These are phyloP conservation scores for Aleiodes testaceus DNA, from an alignment of 2,888 invertebrate species.

Conservation along the genomic window DNA sequence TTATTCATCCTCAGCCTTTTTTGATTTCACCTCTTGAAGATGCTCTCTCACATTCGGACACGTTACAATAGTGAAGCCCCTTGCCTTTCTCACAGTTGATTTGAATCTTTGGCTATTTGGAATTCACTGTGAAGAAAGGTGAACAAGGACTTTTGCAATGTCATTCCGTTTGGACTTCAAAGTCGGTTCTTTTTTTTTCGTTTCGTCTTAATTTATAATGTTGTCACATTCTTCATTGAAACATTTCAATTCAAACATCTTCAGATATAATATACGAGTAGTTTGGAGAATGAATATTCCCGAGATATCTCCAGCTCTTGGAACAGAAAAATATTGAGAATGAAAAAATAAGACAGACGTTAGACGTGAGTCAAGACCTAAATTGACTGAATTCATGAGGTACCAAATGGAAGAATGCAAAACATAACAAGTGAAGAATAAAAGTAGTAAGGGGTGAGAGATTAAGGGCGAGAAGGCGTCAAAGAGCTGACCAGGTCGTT, in stretches of 20 bases:
- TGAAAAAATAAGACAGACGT: background rate
- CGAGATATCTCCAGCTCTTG: background rate
- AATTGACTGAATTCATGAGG: constrained; percentile 32
- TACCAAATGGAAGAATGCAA: constrained; percentile 40
- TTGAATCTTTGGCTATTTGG: constrained; percentile 40
- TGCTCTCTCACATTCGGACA: constrained; percentile 37
- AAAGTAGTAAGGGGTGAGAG: constrained; percentile 41
- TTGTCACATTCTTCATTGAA: constrained; percentile 15
- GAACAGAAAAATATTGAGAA: background rate
- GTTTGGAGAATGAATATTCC: too few relatives aligned
- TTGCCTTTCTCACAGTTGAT: constrained; percentile 31
- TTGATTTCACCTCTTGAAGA: constrained; percentile 35
- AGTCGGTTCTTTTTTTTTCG: constrained; percentile 12
- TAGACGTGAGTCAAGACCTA: constrained; percentile 31
- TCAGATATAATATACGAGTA: background rate
- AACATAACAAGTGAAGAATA: constrained; percentile 28
- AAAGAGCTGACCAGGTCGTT: constrained; percentile 34
- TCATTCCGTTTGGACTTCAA: constrained; percentile 54
- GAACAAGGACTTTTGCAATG: constrained; percentile 57
- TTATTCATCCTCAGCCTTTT: constrained; percentile 42
- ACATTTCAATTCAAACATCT: constrained; percentile 23
- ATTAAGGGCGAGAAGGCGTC: constrained; percentile 34
- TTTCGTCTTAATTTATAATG: constrained; percentile 4
- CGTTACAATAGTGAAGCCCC: constrained; percentile 32
- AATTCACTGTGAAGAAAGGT: constrained; percentile 41